Conservation (phyloP, 2,797 vertebrate species). For the Rhinophrynus dorsalis region DNA sequence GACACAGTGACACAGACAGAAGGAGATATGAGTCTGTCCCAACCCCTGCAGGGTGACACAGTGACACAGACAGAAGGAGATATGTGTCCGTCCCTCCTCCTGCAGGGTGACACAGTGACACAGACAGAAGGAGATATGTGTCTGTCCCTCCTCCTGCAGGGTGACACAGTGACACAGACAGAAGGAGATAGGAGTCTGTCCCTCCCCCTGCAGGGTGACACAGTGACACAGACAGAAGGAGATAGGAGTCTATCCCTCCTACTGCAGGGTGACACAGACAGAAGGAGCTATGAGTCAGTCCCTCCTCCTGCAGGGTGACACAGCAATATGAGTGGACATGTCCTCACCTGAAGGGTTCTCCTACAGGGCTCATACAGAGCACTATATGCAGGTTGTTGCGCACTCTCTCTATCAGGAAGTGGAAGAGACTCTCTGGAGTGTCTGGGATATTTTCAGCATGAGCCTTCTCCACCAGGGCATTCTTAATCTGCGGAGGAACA, state of each 20-base stretch:
- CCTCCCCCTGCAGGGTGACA: neutral
- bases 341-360: slow-evolving; percentile 83
- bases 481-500: slow-evolving; percentile 17
- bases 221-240: neutral
- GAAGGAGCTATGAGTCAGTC: too few species aligned
- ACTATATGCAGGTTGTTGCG: slow-evolving; percentile 84
- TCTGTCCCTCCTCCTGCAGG: neutral
- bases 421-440: slow-evolving; percentile 77
- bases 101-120: too few species aligned
- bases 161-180: neutral
- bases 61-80: too few species aligned
- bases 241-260: too few species aligned
- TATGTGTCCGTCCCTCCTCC: too few species aligned
- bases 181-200: neutral
- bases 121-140: too few species aligned
- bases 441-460: slow-evolving; percentile 73
- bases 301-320: too few species aligned
- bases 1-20: neutral
- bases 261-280: too few species aligned
- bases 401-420: slow-evolving; percentile 83
- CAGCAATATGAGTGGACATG: neutral
- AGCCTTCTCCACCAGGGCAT: slow-evolving; percentile 70
- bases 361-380: slow-evolving; percentile 87
- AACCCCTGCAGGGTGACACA: too few species aligned
- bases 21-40: too few species aligned